Evolutionary conservation across 2,113 vertebrate species (phyloP), one percentile per base, ranked within the genome.

Genomic region (Pogona vitticeps): DNA sequence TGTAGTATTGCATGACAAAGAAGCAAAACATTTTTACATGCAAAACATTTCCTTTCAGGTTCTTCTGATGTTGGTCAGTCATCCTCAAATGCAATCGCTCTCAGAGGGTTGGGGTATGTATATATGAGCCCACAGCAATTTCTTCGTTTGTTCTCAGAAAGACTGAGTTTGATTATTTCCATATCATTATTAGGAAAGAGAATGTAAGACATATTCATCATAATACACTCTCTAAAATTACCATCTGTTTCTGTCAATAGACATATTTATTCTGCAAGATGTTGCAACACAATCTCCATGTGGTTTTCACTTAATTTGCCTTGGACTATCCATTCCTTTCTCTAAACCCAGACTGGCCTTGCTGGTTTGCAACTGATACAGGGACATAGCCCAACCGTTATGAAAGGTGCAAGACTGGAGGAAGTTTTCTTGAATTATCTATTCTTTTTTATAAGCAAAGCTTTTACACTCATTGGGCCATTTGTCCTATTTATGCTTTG

Each of bases 81-180:
- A 80, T 88, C 95, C 1, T 94, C 95, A 3, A 95, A 94, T 28
- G 91, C 95, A 77, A 97, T 98, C 83, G 83, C 72, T 6, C 95
- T 98, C 82, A 98, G 93, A 83, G 98, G 98, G 61, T 90, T 98
- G 38, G 98, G 98, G 97, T 98, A 91, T 93, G 96, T 85, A 46
- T 85, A 46, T n/a, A 8, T 21, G 10, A 70, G 8, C 31, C 18
- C n/a, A 80, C 15, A 46, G 0, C 42, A 13, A 28, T 2, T 36
- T 18, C 36, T 10, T n/a, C 17, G 18, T 85, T 75, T 31, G 23
- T 17, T 56, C 1, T 3, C 65, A 28, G 70, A 33, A 18, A 80
- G 36, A 46, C 40, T 17, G 18, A 36, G 21, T 80, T 68, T 26
- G 0, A 21, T 23, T 63, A 76, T 67, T 76, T 59, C 63, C 40